phyloP scores from a whole-genome alignment of 2,113 vertebrate species.

The Tetrax tetrax region DNA sequence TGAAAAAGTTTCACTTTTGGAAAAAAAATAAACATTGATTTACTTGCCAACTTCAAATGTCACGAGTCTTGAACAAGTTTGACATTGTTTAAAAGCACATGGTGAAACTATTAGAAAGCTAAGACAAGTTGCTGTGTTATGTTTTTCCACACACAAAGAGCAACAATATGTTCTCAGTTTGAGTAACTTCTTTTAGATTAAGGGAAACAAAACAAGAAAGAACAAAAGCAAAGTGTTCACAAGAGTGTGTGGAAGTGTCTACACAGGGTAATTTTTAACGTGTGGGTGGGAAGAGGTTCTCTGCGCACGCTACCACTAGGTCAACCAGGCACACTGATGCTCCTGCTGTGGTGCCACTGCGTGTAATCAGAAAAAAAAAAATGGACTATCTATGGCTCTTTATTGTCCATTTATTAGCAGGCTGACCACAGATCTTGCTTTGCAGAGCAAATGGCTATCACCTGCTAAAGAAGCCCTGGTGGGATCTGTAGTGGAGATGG shows the following conservation, averaged over 20 bases:
- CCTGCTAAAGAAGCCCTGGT: not conserved
- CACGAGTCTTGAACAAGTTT: conserved; percentile 49
- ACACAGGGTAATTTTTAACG: not conserved
- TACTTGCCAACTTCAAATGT: conserved; percentile 63
- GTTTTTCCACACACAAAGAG: conserved; percentile 65
- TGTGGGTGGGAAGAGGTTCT: not conserved
- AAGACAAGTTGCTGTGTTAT: conserved; percentile 77
- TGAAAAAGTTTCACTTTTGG: conserved; percentile 30
- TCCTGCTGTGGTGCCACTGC: fast-evolving
- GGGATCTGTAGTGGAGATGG: not conserved
- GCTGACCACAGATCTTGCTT: not conserved
- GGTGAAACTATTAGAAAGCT: conserved; percentile 74
- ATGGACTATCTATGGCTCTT: not conserved
- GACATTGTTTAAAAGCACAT: conserved; percentile 73
- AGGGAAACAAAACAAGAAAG: conserved; percentile 44
- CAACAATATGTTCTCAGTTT: conserved; percentile 58
- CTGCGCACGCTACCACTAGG: fast-evolving
- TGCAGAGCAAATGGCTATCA: not conserved
- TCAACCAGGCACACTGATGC: not conserved
- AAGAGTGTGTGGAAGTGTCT: conserved; percentile 1
- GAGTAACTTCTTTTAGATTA: conserved; percentile 55
- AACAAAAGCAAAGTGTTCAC: conserved; percentile 33
- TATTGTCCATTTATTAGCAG: not conserved
- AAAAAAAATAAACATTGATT: conserved; percentile 3
- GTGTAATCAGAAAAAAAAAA: not conserved